Conservation (phyloP, 2,888 invertebrate species). For the Galerucella nymphaeae region DNA sequence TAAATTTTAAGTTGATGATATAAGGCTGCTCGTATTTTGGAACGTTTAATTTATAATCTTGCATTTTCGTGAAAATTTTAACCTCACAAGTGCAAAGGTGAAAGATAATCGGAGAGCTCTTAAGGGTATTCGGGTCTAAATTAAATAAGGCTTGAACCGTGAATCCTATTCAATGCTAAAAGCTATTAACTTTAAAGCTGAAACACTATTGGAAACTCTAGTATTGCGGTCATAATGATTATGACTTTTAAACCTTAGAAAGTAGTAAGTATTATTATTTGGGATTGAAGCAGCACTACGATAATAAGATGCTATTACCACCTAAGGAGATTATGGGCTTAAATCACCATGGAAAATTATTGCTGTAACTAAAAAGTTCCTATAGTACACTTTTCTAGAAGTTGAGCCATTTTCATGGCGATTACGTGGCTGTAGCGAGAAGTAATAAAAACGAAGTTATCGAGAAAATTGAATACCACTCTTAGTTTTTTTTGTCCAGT, state of each 20-base stretch:
- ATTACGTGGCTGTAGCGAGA: neutral
- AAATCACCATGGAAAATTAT: conserved; percentile 8
- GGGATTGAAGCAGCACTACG: conserved; percentile 11
- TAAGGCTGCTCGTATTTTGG: too few species aligned
- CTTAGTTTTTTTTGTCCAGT: neutral
- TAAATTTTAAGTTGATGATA: too few species aligned
- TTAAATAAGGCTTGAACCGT: conserved; percentile 34
- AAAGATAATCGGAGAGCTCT: conserved; percentile 26
- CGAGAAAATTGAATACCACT: conserved; percentile 1
- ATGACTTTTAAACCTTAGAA: conserved; percentile 31
- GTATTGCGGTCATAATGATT: conserved; percentile 35
- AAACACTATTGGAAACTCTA: conserved; percentile 30
- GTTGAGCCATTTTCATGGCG: neutral
- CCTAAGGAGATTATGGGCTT: conserved; percentile 7
- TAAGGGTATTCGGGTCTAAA: conserved; percentile 27
- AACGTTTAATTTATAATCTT: too few species aligned
- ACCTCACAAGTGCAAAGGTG: conserved; percentile 3
- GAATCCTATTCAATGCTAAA: conserved; percentile 34
- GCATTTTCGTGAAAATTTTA: neutral
- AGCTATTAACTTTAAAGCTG: conserved; percentile 34
- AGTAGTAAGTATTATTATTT: conserved; percentile 8
- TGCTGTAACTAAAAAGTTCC: neutral
- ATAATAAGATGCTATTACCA: conserved; percentile 15
- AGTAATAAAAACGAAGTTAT: neutral
- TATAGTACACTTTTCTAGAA: conserved; percentile 1